Evolutionary conservation across 2,888 invertebrate genomes (phyloP).

Genomic region (Parochlus steinenii): DNA sequence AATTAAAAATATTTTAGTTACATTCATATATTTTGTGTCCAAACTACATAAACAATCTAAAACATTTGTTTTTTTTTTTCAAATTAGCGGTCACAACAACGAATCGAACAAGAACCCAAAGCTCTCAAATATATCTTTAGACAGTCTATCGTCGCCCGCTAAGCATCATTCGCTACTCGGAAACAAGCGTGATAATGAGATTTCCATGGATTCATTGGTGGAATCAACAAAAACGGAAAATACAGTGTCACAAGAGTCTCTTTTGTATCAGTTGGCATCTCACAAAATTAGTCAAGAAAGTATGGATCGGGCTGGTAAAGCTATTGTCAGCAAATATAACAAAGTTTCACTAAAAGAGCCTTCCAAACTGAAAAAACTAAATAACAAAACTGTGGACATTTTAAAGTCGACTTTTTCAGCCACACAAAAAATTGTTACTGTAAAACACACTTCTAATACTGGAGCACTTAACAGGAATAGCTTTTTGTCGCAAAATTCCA

Average conservation of each 20-base stretch:
- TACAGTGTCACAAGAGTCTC: conserved; percentile 28
- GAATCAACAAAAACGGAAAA: conserved; percentile 30
- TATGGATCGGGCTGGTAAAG: neutral
- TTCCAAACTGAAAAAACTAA: neutral
- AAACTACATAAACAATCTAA: too few relatives aligned
- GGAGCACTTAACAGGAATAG: conserved; percentile 22
- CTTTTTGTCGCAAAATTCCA: conserved; percentile 29
- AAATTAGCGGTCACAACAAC: too few relatives aligned
- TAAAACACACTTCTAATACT: conserved; percentile 15
- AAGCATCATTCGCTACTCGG: conserved; percentile 19
- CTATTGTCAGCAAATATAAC: neutral
- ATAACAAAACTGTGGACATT: conserved; percentile 14
- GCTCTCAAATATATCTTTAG: conserved; percentile 25
- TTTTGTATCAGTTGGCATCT: conserved; percentile 16
- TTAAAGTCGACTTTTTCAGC: conserved; percentile 4
- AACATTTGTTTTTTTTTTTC: too few relatives aligned
- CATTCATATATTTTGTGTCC: too few relatives aligned
- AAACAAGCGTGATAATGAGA: conserved; percentile 20
- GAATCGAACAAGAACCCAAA: too few relatives aligned
- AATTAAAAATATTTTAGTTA: too few relatives aligned
- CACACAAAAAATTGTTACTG: conserved; percentile 24
- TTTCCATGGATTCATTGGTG: conserved; percentile 26
- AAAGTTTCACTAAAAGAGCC: neutral
- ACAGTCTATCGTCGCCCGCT: conserved; percentile 25
- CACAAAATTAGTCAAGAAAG: neutral